Percentiles rank a stretch among this genome's conserved stretches.
These are phyloP conservation scores for Girardia tigrina DNA, from an alignment of 2,888 invertebrate species.

Conservation along the genomic window DNA sequence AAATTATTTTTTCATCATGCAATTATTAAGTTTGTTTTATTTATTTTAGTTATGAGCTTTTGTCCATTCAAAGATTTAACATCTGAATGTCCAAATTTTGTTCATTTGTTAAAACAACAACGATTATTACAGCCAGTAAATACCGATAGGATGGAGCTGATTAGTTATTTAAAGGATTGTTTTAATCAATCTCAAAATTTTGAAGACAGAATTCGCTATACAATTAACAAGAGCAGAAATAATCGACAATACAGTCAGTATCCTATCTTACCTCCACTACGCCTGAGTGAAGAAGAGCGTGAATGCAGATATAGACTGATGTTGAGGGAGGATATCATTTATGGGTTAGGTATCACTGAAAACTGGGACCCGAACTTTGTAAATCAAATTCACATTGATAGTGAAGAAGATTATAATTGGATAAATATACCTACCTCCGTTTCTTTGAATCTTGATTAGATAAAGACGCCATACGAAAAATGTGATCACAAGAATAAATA, in stretches of 20 bases:
- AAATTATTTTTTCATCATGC: too few relatives aligned
- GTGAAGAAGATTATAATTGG: not conserved
- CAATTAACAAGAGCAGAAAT: not conserved
- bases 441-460: too few relatives aligned
- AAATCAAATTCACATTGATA: not conserved
- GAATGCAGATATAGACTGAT: not conserved
- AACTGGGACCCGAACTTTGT: not conserved
- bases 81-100: not conserved
- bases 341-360: not conserved
- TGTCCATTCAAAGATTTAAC: not conserved
- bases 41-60: too few relatives aligned
- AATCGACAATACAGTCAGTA: not conserved
- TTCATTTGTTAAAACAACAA: not conserved
- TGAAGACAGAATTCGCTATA: not conserved
- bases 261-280: not conserved
- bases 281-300: not conserved
- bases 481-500: too few relatives aligned
- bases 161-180: not conserved
- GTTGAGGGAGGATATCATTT: not conserved
- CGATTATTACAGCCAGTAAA: not conserved
- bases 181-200: not conserved
- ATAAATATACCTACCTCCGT: not conserved
- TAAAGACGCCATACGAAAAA: too few relatives aligned
- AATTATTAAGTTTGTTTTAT: too few relatives aligned
- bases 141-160: not conserved